Evolutionary conservation across 2,797 vertebrate species (phyloP).

Genomic region (Carapus acus): DNA sequence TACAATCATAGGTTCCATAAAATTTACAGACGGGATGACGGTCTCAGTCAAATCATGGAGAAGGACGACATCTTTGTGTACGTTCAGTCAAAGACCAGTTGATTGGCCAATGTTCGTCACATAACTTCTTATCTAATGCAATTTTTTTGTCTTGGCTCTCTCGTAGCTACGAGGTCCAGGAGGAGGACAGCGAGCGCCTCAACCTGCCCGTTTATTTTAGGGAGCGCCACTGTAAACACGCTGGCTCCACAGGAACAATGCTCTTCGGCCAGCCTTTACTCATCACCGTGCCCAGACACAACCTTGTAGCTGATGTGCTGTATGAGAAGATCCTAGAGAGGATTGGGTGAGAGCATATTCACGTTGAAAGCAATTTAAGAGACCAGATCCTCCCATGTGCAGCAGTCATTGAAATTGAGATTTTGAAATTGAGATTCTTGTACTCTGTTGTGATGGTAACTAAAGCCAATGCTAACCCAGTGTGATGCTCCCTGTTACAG

Average conservation of each 20-base stretch:
- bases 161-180: slow-evolving; percentile 87
- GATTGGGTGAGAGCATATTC: slow-evolving; percentile 78
- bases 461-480: too few relatives aligned
- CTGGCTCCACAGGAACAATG: slow-evolving; percentile 76
- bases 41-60: slow-evolving; percentile 91
- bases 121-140: not conserved
- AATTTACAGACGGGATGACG: slow-evolving; percentile 90
- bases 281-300: slow-evolving; percentile 84
- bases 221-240: slow-evolving; percentile 83
- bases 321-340: slow-evolving; percentile 84
- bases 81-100: slow-evolving; percentile 41
- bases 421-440: too few relatives aligned
- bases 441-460: too few relatives aligned
- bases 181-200: slow-evolving; percentile 76
- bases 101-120: not conserved
- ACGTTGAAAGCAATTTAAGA: not conserved
- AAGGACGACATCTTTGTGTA: slow-evolving; percentile 98
- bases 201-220: slow-evolving; percentile 91
- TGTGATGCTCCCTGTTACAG: slow-evolving; percentile 59
- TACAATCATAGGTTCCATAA: slow-evolving; percentile 98
- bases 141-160: slow-evolving; percentile 3
- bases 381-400: too few relatives aligned
- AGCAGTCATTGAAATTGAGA: too few relatives aligned
- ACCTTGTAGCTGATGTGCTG: slow-evolving; percentile 81
- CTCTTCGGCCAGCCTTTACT: slow-evolving; percentile 92